Evolutionary conservation across 2,797 vertebrate species (phyloP).

Genomic region (Platyrinchus mystaceus): DNA sequence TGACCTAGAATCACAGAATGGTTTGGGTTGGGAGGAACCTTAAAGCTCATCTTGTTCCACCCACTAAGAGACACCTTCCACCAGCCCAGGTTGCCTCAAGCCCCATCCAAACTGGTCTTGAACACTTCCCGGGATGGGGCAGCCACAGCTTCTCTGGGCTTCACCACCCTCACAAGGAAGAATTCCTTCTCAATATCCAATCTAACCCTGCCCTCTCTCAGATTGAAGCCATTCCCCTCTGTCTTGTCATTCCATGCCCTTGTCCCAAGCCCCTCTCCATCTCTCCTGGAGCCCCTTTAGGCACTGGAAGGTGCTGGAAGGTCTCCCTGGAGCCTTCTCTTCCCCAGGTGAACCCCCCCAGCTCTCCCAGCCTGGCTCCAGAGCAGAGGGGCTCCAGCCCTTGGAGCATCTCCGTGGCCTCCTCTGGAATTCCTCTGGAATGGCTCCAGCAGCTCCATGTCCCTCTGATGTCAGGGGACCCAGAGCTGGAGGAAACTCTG

Average conservation of each 20-base stretch:
- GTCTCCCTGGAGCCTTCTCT: background rate
- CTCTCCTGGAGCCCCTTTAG: background rate
- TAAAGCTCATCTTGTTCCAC: rapidly evolving
- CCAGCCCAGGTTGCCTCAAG: background rate
- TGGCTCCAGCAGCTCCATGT: background rate
- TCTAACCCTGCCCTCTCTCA: rapidly evolving
- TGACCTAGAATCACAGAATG: background rate
- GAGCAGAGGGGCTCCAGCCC: background rate
- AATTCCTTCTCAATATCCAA: rapidly evolving
- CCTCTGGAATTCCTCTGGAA: background rate
- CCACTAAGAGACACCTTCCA: background rate
- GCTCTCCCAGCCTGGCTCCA: background rate
- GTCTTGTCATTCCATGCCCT: background rate
- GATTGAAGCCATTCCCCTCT: background rate
- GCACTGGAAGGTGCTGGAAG: rapidly evolving
- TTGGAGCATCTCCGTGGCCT: rapidly evolving
- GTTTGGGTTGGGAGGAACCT: background rate
- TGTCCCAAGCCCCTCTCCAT: background rate
- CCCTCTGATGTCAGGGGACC: background rate
- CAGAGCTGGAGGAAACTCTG: background rate
- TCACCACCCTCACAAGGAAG: rapidly evolving
- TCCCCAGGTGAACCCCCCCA: background rate
- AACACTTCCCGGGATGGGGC: background rate
- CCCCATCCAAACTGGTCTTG: rapidly evolving
- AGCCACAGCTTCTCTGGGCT: background rate